These are phyloP conservation scores for Nematostella vectensis DNA, from an alignment of 92 coral and sea anemone genomes.

Conservation along the genomic window DNA sequence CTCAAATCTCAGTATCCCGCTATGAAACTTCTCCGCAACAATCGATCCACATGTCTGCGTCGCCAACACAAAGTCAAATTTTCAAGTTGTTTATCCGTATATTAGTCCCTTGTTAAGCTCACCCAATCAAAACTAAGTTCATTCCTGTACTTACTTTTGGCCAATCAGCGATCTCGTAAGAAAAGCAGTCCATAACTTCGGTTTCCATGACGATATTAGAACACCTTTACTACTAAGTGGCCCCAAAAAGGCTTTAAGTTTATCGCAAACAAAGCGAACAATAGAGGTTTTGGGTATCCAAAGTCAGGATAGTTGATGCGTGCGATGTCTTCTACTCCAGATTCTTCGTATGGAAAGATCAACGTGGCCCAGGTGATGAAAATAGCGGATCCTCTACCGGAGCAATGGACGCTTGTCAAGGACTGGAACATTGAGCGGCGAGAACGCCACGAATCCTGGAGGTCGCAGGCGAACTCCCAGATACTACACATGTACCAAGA, in stretches of 20 bases:
- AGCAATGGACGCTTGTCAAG: constrained; percentile 83
- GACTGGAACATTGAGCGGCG: constrained; percentile 83
- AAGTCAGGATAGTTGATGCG: too few species aligned
- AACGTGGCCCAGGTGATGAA: constrained; percentile 22
- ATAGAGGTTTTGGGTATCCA: too few species aligned
- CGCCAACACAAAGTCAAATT: constrained; percentile 33
- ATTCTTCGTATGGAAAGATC: constrained; percentile 24
- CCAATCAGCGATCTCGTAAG: constrained; percentile 24
- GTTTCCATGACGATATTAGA: constrained; percentile 13
- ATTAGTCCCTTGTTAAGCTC: too few species aligned
- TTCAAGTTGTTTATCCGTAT: neutral
- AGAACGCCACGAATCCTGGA: constrained; percentile 57
- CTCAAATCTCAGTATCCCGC: neutral
- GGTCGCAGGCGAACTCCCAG: constrained; percentile 63
- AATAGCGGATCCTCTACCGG: constrained; percentile 49
- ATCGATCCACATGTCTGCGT: constrained; percentile 20
- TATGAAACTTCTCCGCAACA: neutral
- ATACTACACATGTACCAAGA: constrained; percentile 52
- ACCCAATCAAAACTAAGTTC: too few species aligned
- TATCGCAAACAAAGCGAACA: too few species aligned
- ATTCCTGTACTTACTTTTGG: too few species aligned
- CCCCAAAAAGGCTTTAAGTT: too few species aligned
- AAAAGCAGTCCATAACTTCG: neutral
- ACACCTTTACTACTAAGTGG: neutral
- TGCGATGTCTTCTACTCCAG: constrained; percentile 23